Conservation (phyloP, 1,140 invertebrate genomes). For the Pomacea maculata region DNA sequence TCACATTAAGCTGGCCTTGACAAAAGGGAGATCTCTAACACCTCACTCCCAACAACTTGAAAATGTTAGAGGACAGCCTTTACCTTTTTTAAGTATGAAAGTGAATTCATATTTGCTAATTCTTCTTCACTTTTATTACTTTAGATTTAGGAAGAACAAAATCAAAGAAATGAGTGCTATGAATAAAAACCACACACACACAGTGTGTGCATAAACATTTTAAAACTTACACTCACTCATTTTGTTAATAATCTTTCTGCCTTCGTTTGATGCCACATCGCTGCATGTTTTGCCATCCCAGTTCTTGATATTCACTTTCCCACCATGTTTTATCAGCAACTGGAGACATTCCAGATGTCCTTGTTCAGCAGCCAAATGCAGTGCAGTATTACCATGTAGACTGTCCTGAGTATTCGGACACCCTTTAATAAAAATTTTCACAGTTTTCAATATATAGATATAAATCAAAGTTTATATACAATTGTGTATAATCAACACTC, state of each 20-base stretch:
- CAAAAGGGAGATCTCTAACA: no score
- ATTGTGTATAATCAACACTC: no score
- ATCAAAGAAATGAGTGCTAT: no score
- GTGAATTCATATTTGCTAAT: no score
- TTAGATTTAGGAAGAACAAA: no score
- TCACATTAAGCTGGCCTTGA: no score
- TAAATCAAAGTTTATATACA: neutral
- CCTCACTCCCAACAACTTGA: no score
- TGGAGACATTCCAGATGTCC: constrained; percentile 49
- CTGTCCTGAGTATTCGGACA: constrained; percentile 51
- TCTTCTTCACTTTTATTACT: no score
- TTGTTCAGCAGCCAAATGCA: constrained; percentile 78
- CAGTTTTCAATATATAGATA: neutral
- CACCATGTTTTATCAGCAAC: constrained; percentile 44
- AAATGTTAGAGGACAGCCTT: no score
- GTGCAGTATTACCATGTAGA: constrained; percentile 77
- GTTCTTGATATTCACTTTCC: constrained; percentile 43
- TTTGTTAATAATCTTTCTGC: constrained; percentile 39
- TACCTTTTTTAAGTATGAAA: no score
- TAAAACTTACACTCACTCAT: constrained; percentile 34
- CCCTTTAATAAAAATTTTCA: constrained; percentile 37
- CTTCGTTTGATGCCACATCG: constrained; percentile 43
- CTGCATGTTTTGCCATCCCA: constrained; percentile 38
- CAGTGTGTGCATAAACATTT: no score
- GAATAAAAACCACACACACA: no score